Percentiles rank a stretch among this genome's conserved stretches.
Conservation (phyloP, 2,113 vertebrate species). For the Dicentrarchus labrax region DNA sequence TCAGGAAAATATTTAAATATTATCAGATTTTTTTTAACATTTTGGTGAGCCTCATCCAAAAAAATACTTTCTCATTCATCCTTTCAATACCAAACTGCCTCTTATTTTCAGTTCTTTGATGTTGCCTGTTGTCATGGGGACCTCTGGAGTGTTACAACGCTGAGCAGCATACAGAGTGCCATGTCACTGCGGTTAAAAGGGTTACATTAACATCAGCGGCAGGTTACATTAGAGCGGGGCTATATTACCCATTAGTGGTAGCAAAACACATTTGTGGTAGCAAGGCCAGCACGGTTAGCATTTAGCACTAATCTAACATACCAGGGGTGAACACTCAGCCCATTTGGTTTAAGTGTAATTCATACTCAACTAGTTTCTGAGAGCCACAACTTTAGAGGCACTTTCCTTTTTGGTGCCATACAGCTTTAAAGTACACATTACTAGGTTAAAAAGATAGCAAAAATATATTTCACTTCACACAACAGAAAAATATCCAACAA, state of each 20-base stretch:
- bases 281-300: constrained; percentile 46
- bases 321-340: constrained; percentile 46
- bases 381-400: constrained; percentile 36
- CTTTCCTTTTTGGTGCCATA: constrained; percentile 11
- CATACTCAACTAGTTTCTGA: constrained; percentile 47
- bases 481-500: constrained; percentile 24
- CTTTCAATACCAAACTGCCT: constrained; percentile 24
- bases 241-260: constrained; percentile 65
- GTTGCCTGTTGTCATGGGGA: constrained; percentile 68
- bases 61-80: constrained; percentile 7
- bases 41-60: neutral
- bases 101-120: constrained; percentile 54
- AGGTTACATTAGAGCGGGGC: constrained; percentile 63
- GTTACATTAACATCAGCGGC: constrained; percentile 63
- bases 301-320: constrained; percentile 52
- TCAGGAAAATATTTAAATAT: neutral
- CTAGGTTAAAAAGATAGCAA: neutral
- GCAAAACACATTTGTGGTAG: constrained; percentile 69
- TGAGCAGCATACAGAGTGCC: constrained; percentile 62
- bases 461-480: constrained; percentile 6
- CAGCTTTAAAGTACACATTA: neutral
- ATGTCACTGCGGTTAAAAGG: constrained; percentile 70
- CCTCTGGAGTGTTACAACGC: constrained; percentile 23
- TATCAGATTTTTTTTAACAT: neutral
- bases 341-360: constrained; percentile 54